Evolutionary conservation across 1,140 invertebrate genomes (phyloP).

Genomic region (Neoseiulus cucumeris): DNA sequence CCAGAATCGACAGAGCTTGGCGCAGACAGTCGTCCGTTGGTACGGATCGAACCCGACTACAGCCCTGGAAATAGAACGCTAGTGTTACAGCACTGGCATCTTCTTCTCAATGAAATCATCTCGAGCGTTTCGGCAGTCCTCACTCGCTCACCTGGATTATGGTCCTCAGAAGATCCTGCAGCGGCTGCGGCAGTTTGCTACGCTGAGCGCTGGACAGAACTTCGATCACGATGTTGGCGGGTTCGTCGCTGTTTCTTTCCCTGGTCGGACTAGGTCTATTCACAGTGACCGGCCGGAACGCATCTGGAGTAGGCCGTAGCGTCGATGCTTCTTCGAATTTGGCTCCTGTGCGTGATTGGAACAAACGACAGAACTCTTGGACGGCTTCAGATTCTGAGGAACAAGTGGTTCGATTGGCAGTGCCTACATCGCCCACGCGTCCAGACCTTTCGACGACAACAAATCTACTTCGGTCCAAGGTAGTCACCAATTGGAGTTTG

Average conservation of each 20-base stretch:
- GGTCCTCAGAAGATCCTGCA: slow-evolving; percentile 28
- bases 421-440: background rate
- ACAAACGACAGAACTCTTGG: background rate
- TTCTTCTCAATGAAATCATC: background rate
- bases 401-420: background rate
- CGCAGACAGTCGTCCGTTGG: background rate
- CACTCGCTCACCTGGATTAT: background rate
- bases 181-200: slow-evolving; percentile 24
- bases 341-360: background rate
- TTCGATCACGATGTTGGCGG: slow-evolving; percentile 9
- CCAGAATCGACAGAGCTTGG: background rate
- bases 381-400: background rate
- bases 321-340: background rate
- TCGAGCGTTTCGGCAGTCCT: background rate
- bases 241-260: slow-evolving; percentile 12
- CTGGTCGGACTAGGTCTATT: background rate
- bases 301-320: background rate
- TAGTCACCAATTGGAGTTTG: background rate
- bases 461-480: background rate
- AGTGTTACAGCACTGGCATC: background rate
- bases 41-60: background rate
- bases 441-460: background rate
- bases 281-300: background rate
- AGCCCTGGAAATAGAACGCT: background rate
- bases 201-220: slow-evolving; percentile 17